phyloP scores from a whole-genome alignment of 53 echinoderm and acorn worm species.

The Holothuria scabra region DNA sequence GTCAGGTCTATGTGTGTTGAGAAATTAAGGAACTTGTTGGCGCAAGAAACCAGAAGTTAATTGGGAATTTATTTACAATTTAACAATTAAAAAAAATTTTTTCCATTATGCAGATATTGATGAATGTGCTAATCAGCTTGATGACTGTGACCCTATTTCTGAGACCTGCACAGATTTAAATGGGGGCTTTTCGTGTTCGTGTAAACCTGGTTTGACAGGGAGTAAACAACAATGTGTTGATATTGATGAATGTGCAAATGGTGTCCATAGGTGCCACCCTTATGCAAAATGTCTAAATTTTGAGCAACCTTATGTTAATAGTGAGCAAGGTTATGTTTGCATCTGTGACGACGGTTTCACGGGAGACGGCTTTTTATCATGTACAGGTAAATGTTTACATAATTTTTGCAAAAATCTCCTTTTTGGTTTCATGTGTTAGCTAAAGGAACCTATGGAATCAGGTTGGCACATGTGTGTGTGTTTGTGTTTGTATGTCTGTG shows the following conservation, averaged over 20 bases:
- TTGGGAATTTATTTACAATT: too few species aligned
- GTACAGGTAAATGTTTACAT: slow-evolving; percentile 11
- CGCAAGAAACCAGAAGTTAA: too few species aligned
- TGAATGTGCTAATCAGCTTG: not conserved
- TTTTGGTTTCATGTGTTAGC: too few species aligned
- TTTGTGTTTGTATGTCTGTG: too few species aligned
- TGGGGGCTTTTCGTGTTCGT: slow-evolving; percentile 49
- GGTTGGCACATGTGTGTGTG: too few species aligned
- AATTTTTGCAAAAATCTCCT: too few species aligned
- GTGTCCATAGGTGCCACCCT: slow-evolving; percentile 1
- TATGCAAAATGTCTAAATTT: not conserved
- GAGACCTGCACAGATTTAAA: slow-evolving; percentile 38
- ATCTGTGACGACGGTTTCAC: slow-evolving; percentile 16
- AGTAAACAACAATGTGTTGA: not conserved
- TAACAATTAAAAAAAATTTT: too few species aligned
- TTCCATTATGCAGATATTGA: not conserved
- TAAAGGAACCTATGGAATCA: too few species aligned
- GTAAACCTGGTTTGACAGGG: slow-evolving; percentile 43
- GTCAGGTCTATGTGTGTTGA: too few species aligned
- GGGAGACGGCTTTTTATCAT: slow-evolving; percentile 45
- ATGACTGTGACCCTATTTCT: slow-evolving; percentile 6
- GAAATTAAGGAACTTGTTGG: too few species aligned
- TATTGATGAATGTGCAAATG: not conserved
- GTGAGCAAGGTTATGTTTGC: not conserved
- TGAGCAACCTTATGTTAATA: not conserved